Evolutionary conservation across 2,113 vertebrate species (phyloP), one percentile per base, ranked within the genome.

Genomic region (Illadopsis cleaveri): DNA sequence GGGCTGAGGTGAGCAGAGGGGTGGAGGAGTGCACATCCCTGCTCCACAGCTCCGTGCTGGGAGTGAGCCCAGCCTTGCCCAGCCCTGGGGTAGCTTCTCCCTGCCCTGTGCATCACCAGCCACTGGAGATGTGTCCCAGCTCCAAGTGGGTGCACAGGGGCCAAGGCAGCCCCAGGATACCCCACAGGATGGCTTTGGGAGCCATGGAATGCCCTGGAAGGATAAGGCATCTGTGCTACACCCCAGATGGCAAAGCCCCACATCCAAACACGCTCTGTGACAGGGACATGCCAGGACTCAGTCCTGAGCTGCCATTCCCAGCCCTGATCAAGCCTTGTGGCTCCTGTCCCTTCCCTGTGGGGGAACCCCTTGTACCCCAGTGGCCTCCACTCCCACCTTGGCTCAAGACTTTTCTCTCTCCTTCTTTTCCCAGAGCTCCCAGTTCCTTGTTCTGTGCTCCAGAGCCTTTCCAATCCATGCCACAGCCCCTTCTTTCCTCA

Each of bases 21-120:
- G 23, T 0, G 66, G 42, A 47, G 83, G 58, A 66, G 24, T 0
- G 0, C 35, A 13, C 1, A 1, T n/a, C 35, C 37, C 31, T 25
- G 57, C 38, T 38, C 42, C 47, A 9, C 37, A 51, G 30, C 82
- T 11, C 35, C 1, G 0, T 66, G 57, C 51, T 21, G 31, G 50
- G 38, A 31, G 14, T 0, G 1, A 69, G 45, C 37, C 31, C 35
- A 21, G 2, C 38, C 71, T 6, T 25, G 23, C 42, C 51, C 44
- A 58, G 76, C 50, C 50, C 58, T 47, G 25, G 4, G 9, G 37
- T 2, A 45, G n/a, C 79, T 37, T 7, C 9, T 75, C 15, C 51
- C 66, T n/a, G 76, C 18, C 35, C 33, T 50, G 20, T 33, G 47
- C 61, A 33, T 6, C 1, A 0, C 30, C 4, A 2, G 40, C 42